Evolutionary conservation across 2,888 invertebrate species (phyloP).

Genomic region (Ditula angustiorana): DNA sequence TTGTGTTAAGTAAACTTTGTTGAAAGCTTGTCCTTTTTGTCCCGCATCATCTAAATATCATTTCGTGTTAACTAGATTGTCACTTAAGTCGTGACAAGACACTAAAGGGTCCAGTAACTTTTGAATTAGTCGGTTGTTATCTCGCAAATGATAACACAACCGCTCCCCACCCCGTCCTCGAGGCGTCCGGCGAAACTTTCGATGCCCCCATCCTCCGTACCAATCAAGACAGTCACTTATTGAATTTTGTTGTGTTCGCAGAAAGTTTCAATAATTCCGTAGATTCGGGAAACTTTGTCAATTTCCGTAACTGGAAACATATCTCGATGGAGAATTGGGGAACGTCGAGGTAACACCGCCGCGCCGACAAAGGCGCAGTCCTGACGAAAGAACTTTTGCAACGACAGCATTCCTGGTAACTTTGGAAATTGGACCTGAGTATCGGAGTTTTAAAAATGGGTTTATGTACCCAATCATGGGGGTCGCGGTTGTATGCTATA

Average conservation of each 20-base stretch:
- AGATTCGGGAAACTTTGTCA: slow-evolving; percentile 79
- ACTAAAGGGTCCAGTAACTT: slow-evolving; percentile 7
- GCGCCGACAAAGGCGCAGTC: slow-evolving; percentile 28
- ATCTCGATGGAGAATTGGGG: slow-evolving; percentile 63
- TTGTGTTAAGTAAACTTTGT: not conserved
- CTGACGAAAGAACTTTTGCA: slow-evolving; percentile 32
- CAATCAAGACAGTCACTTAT: slow-evolving; percentile 84
- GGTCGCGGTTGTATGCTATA: not conserved
- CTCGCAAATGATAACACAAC: slow-evolving; percentile 2
- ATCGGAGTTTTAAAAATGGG: slow-evolving; percentile 34
- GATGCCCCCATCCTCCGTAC: slow-evolving; percentile 47
- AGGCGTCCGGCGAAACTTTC: not conserved
- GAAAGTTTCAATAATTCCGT: slow-evolving; percentile 80
- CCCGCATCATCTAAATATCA: not conserved
- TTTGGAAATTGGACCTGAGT: slow-evolving; percentile 18
- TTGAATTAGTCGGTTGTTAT: slow-evolving; percentile 13
- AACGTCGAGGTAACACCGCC: slow-evolving; percentile 43
- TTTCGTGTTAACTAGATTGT: not conserved
- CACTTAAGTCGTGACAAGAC: not conserved
- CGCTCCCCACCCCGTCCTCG: not conserved
- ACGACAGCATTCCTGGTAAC: slow-evolving; percentile 14
- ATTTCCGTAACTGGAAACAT: slow-evolving; percentile 78
- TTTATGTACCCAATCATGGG: slow-evolving; percentile 16
- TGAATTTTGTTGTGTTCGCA: slow-evolving; percentile 82
- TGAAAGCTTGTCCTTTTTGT: not conserved